These are phyloP conservation scores for Uria lomvia DNA, from an alignment of 2,113 vertebrate genomes.

Conservation along the genomic window DNA sequence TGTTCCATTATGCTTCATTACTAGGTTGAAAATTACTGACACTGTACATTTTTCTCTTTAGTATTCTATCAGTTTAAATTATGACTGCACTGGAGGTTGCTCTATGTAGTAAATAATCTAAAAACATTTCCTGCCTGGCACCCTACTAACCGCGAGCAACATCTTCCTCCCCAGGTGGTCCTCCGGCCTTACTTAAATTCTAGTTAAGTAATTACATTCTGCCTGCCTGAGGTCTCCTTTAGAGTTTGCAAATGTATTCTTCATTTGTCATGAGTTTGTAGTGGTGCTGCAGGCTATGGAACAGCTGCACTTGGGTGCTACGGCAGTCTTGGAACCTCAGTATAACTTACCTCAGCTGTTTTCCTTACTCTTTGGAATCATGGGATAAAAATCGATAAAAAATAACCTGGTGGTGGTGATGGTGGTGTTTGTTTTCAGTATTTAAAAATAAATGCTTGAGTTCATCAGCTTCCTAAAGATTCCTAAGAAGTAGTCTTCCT, in stretches of 20 bases:
- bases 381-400: background rate
- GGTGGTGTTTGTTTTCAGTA: background rate
- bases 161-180: background rate
- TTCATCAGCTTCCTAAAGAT: background rate
- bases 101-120: background rate
- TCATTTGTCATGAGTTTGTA: background rate
- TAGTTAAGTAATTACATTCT: background rate
- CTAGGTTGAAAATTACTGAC: background rate
- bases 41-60: background rate
- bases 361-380: background rate
- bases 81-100: background rate
- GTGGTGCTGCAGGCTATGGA: background rate
- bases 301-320: background rate
- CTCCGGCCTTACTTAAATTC: background rate
- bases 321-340: background rate
- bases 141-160: background rate
- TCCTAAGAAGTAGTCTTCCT: background rate
- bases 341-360: background rate
- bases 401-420: background rate
- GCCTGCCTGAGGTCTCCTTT: background rate
- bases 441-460: background rate
- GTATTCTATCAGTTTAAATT: background rate
- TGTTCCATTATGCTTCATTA: slow-evolving; percentile 14
- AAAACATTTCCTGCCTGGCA: background rate
- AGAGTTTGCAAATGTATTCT: background rate